Percentiles rank a stretch among this genome's conserved stretches.
Conservation (phyloP, 2,888 invertebrate species). For the Lycia hirtaria region DNA sequence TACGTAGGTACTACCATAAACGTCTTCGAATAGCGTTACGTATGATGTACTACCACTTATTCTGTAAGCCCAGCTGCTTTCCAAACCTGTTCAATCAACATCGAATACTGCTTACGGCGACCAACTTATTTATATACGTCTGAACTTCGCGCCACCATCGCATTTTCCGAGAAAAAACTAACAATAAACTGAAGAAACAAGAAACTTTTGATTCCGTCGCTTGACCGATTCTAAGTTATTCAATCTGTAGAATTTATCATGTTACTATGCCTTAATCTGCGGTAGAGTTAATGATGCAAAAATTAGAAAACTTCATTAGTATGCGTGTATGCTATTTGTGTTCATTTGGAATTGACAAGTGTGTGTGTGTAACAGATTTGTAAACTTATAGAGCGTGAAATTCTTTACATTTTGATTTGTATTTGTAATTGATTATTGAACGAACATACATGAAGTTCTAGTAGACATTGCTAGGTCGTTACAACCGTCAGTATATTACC, state of each 20-base stretch:
- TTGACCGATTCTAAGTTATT: neutral
- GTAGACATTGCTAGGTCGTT: no score
- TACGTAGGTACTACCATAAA: slow-evolving; percentile 22
- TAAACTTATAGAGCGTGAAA: slow-evolving; percentile 31
- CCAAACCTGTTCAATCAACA: slow-evolving; percentile 29
- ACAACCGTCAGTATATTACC: no score
- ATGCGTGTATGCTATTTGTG: slow-evolving; percentile 39
- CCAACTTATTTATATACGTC: neutral
- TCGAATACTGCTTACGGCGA: slow-evolving; percentile 32
- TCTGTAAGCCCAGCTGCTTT: slow-evolving; percentile 18
- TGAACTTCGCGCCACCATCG: neutral
- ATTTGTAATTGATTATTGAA: slow-evolving; percentile 24
- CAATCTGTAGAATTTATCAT: slow-evolving; percentile 38
- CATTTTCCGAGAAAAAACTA: neutral
- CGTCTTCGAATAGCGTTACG: slow-evolving; percentile 16
- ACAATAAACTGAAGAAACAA: no score
- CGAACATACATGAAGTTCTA: no score
- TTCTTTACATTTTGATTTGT: slow-evolving; percentile 29
- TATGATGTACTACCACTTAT: neutral
- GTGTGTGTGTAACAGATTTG: slow-evolving; percentile 43
- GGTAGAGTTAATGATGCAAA: slow-evolving; percentile 22
- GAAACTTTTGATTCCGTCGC: neutral
- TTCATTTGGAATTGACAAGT: slow-evolving; percentile 40
- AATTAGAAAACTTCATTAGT: slow-evolving; percentile 20
- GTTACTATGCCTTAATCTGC: slow-evolving; percentile 26